Base-by-base conservation (phyloP, 2,888 invertebrate genomes). In the Drosophila algonquin region DNA sequence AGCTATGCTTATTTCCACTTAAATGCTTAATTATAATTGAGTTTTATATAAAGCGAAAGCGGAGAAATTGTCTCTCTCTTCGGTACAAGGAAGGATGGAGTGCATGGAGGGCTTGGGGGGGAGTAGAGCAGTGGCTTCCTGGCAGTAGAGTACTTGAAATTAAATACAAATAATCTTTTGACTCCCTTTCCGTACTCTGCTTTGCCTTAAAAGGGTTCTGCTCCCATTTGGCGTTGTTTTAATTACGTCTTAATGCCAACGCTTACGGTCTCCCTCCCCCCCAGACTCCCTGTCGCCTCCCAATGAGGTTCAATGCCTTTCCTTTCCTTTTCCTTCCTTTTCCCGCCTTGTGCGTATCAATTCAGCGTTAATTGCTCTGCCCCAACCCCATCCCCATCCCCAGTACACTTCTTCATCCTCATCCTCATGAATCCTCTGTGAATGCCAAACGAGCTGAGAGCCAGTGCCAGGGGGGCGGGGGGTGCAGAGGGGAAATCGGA, bases 11-110 rank as follows among this genome's bases (percentile, higher is more conserved):
- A 78, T 75, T 89, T 87, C 78, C 89, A 85, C 83, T 89, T 87
- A 83, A 89, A 81, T 89, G 83, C 87, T 87, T 87, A 83, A 87
- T 87, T 89, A 89, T 89, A 89, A 89, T 89, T 89, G 83, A 89
- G 89, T 89, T 89, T 77, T 76, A 77, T 79, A 73, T 69, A 67
- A 63, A 79, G 69, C 73, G 62, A 44, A 64, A 52, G 35, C 48
- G 45, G 67, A 63, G 70, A 74, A 74, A 76, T 44, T 78, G 76
- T 78, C 73, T 67, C 67, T 75, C 2, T 75, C 2, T 12, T 12
- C 35, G 1, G 3, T 50, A 50, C 47, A 21, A 35, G 60, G 59
- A 53, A 10, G 10, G 52, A 44, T 14, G 54, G 32, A 52, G 69
- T n/a, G 55, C 2, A 21, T 21, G 1, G 21, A 1, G 21, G 21